phyloP scores from a whole-genome alignment of 2,797 vertebrate species.

The Danio albolineatus region DNA sequence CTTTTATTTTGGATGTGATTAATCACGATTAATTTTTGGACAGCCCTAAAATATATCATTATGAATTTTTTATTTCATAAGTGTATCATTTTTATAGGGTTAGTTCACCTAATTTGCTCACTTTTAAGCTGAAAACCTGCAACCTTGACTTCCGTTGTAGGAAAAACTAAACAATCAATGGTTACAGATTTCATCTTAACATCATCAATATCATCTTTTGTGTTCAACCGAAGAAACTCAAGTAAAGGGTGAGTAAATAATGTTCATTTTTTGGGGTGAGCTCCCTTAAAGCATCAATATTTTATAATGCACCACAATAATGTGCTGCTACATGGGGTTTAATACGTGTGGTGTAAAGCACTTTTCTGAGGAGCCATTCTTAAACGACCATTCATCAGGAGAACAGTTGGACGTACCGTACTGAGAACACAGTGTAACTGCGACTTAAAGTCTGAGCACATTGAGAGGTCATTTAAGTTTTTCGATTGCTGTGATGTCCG shows the following conservation, averaged over 20 bases:
- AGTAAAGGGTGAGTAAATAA: no score
- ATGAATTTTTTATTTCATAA: not conserved
- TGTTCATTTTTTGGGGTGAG: no score
- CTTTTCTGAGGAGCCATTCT: not conserved
- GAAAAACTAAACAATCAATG: no score
- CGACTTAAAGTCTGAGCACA: slow-evolving; percentile 21
- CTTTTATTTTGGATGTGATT: no score
- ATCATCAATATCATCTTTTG: no score
- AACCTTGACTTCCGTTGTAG: no score
- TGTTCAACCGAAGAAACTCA: no score
- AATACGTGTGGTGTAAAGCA: not conserved
- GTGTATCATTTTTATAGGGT: no score
- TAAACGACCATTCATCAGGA: not conserved
- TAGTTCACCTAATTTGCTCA: no score
- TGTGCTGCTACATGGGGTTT: not conserved
- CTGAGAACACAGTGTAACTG: slow-evolving; percentile 16
- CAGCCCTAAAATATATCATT: slow-evolving; percentile 48
- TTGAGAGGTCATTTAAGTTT: slow-evolving; percentile 26
- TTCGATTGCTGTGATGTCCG: slow-evolving; percentile 6
- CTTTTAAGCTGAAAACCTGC: no score
- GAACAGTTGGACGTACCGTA: not conserved
- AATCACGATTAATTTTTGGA: no score
- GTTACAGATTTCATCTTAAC: no score
- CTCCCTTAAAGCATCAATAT: not conserved
- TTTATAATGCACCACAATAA: not conserved